Evolutionary conservation across 2,797 vertebrate species (phyloP).

Genomic region (Paedocypris micromegethes): DNA sequence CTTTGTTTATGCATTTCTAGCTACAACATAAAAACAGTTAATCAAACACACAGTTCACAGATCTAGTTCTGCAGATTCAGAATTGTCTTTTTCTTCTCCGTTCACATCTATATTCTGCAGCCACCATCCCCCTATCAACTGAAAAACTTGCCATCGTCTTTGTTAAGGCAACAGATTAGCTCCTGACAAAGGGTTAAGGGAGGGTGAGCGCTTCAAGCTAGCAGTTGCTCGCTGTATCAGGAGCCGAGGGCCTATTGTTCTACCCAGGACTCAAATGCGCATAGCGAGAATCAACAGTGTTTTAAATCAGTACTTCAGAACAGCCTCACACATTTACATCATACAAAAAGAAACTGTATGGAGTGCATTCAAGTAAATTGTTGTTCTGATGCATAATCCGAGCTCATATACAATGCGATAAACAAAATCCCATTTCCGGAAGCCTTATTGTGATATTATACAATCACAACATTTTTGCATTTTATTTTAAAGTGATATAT

Average conservation of each 20-base stretch:
- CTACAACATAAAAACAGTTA: conserved; percentile 5
- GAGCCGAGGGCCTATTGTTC: conserved; percentile 56
- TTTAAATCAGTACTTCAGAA: conserved; percentile 2
- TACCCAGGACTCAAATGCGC: conserved; percentile 62
- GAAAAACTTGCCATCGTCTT: conserved; percentile 38
- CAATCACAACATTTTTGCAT: no score
- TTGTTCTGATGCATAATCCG: no score
- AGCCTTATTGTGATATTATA: no score
- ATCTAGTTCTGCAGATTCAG: background rate
- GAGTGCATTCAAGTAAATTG: background rate
- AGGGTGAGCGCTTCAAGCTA: conserved; percentile 48
- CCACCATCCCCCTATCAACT: conserved; percentile 32
- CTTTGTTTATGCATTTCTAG: no score
- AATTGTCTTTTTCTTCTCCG: conserved; percentile 21
- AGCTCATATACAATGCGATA: no score
- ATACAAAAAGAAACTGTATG: background rate
- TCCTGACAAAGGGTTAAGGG: conserved; percentile 59
- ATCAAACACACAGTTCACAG: conserved; percentile 17
- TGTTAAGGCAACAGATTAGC: conserved; percentile 61
- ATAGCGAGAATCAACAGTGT: conserved; percentile 33
- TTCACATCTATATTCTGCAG: conserved; percentile 10
- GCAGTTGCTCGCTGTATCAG: conserved; percentile 60
- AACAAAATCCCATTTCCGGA: no score
- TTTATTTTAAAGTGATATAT: no score
- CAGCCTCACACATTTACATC: background rate